Conservation (phyloP, 1,140 invertebrate genomes). For the Latrodectus geometricus region DNA sequence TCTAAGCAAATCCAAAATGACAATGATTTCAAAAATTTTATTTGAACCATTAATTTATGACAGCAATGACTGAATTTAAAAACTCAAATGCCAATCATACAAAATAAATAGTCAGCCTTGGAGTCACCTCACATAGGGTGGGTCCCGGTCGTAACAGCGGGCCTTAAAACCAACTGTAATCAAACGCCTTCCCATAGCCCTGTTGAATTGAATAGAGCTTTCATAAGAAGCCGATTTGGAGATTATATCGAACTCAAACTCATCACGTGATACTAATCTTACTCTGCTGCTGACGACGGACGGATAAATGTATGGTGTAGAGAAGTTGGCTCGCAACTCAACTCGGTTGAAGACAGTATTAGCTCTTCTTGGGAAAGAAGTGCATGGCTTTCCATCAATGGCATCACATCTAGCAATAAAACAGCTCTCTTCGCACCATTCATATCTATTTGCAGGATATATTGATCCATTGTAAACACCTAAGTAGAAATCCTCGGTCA, state of each 20-base stretch:
- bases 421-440: constrained; percentile 28
- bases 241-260: not conserved
- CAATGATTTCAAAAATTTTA: no score
- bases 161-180: constrained; percentile 13
- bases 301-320: constrained; percentile 14
- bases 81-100: no score
- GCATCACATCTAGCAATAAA: constrained; percentile 38
- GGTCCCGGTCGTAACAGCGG: constrained; percentile 43
- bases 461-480: constrained; percentile 27
- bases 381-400: not conserved
- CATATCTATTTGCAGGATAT: not conserved
- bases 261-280: not conserved
- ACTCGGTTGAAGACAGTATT: constrained; percentile 4
- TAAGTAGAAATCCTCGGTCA: constrained; percentile 29
- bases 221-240: not conserved
- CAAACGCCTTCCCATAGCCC: not conserved
- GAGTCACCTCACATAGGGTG: constrained; percentile 15
- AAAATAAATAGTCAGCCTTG: no score
- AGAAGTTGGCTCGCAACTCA: constrained; percentile 27
- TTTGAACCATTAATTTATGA: no score
- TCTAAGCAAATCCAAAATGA: no score
- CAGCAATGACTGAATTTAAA: no score
- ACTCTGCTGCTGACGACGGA: not conserved
- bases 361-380: constrained; percentile 22
- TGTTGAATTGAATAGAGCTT: constrained; percentile 14